These are phyloP conservation scores for Buathra laborator DNA, from an alignment of 2,888 invertebrate genomes.

Conservation along the genomic window DNA sequence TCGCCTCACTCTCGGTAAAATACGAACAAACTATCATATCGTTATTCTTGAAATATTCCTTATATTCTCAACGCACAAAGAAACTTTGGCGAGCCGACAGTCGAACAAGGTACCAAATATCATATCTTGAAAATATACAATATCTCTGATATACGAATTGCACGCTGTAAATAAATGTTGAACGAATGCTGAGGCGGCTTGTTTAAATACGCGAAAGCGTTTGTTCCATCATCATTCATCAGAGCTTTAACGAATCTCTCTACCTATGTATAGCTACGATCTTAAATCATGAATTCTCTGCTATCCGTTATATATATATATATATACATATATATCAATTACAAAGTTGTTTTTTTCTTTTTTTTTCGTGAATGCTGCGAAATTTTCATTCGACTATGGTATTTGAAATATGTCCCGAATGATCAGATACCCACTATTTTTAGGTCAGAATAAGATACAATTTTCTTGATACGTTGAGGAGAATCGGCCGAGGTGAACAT, in stretches of 20 bases:
- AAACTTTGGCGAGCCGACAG: constrained; percentile 61
- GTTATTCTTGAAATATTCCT: neutral
- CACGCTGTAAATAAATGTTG: constrained; percentile 72
- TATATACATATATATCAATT: constrained; percentile 1
- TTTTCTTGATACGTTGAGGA: neutral
- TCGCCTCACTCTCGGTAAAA: neutral
- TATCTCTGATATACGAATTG: constrained; percentile 70
- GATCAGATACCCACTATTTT: constrained; percentile 34
- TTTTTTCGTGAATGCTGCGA: constrained; percentile 44
- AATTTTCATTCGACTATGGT: constrained; percentile 26
- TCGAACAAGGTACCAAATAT: constrained; percentile 64
- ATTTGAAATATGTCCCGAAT: constrained; percentile 44
- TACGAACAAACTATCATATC: neutral
- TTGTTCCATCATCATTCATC: constrained; percentile 22
- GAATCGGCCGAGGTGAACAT: neutral
- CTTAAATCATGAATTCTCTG: constrained; percentile 5
- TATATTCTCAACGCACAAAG: constrained; percentile 11
- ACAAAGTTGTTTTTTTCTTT: neutral
- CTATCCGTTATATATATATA: neutral
- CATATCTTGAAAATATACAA: constrained; percentile 51
- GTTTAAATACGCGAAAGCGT: constrained; percentile 19
- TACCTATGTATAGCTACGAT: constrained; percentile 27
- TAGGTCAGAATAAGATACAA: constrained; percentile 28
- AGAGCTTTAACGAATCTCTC: constrained; percentile 6
- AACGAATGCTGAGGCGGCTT: constrained; percentile 59